These are phyloP conservation scores for Nixonia krombeini DNA, from an alignment of 1,140 invertebrate genomes.

Conservation along the genomic window DNA sequence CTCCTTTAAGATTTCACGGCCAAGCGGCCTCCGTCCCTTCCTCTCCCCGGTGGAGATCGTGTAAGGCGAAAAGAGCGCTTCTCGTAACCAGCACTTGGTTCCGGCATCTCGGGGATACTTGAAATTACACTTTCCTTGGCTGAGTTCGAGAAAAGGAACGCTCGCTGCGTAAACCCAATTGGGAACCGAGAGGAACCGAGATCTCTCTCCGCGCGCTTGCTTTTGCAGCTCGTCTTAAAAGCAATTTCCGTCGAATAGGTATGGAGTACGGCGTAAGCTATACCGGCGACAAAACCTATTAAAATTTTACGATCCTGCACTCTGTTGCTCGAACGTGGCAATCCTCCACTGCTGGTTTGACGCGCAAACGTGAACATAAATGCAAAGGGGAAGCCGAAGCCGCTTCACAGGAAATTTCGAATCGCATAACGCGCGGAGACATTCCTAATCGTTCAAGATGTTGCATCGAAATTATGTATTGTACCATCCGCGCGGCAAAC, in stretches of 20 bases:
- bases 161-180: constrained; percentile 42
- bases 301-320: constrained; percentile 48
- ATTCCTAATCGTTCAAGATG: constrained; percentile 31
- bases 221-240: constrained; percentile 51
- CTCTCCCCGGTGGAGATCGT: constrained; percentile 10
- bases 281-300: constrained; percentile 48
- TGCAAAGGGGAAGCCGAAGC: constrained; percentile 36
- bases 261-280: constrained; percentile 42
- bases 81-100: constrained; percentile 39
- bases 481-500: no score
- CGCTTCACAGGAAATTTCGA: constrained; percentile 36
- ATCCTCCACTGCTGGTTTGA: constrained; percentile 40
- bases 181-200: constrained; percentile 25
- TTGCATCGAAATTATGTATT: constrained; percentile 16
- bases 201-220: constrained; percentile 28
- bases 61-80: constrained; percentile 21
- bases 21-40: constrained; percentile 17
- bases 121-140: constrained; percentile 42
- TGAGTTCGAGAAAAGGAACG: constrained; percentile 38
- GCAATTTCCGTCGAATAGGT: constrained; percentile 50
- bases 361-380: constrained; percentile 43
- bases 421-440: constrained; percentile 26
- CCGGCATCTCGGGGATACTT: constrained; percentile 31
- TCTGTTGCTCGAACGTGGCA: constrained; percentile 39
- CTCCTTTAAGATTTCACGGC: constrained; percentile 29